Base-by-base conservation (phyloP, 2,797 vertebrate species). In the Myoxocephalus aenaeus region DNA sequence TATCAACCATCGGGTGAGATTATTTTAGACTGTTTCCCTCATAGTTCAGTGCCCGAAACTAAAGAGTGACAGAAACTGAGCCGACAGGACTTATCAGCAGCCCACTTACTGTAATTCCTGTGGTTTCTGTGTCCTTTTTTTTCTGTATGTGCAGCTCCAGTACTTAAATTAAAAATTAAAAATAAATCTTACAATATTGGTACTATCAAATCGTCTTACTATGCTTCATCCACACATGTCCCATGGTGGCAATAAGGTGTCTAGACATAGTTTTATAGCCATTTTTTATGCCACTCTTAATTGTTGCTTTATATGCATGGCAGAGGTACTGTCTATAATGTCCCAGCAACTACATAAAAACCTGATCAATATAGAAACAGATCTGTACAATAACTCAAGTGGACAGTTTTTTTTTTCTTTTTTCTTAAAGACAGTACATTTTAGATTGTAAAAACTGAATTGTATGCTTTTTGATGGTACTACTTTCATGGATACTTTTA, bases 211-310 rank as follows among this genome's bases (percentile, higher is more conserved):
- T 20, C 17, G 32, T 82, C 68, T 81, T 64, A 78, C 77, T 77
- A 34, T 40, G 71, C 73, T 61, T 80, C 61, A 73, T 62, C 69
- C 73, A 51, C 73, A 62, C 58, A 79, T 11, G 78, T 87, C 87
- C 83, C 87, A 59, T 25, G 80, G 56, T 25, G 65, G 70, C 82
- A 81, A 80, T 90, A 86, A 80, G 72, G 51, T 6, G 48, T 91
- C 81, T 85, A 86, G 79, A 87, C 80, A 29, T 42, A 32, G 46
- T 89, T 91, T 90, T 82, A 90, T 65, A 36, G 73, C 57, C 22
- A 1, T 57, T 89, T 91, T 27, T 90, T 79, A 87, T 68, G 64
- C 3, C 34, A 48, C 50, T 68, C 56, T 81, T 89, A 89, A 83
- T 87, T 84, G 69, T 82, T 57, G 53, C 69, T 84, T 87, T 86